A percentile compares a stretch with the other conserved stretches of the same genome.
Conservation (phyloP, 92 coral and sea anemone genomes). For the Epizoanthus fatuus region DNA sequence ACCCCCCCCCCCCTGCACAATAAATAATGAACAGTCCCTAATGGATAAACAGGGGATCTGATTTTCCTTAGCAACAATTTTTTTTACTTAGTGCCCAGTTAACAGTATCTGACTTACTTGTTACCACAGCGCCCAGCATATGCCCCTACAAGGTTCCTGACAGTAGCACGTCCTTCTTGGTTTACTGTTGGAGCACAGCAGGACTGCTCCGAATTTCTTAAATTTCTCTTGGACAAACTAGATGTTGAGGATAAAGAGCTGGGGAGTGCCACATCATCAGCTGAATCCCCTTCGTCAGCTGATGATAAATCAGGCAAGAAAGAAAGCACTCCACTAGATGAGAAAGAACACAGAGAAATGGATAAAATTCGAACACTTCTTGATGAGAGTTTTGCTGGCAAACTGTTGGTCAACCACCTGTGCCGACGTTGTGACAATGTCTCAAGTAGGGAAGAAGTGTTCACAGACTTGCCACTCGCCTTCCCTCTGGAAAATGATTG, state of each 20-base stretch:
- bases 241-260: slow-evolving; percentile 87
- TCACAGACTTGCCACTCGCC: slow-evolving; percentile 93
- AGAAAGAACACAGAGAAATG: not conserved
- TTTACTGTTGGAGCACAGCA: slow-evolving; percentile 96
- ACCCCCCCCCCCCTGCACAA: no score
- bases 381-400: slow-evolving; percentile 94
- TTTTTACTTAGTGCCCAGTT: not conserved
- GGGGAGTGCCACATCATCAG: not conserved
- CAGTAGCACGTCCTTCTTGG: slow-evolving; percentile 98
- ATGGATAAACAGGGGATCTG: not conserved
- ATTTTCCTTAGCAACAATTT: not conserved
- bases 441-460: slow-evolving; percentile 91
- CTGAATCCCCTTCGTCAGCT: not conserved
- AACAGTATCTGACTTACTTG: not conserved
- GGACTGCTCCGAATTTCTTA: slow-evolving; percentile 97
- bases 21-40: not conserved
- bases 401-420: slow-evolving; percentile 82
- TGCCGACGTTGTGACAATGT: slow-evolving; percentile 83
- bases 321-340: slow-evolving; percentile 32
- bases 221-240: slow-evolving; percentile 89
- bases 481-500: slow-evolving; percentile 82
- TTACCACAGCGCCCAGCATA: slow-evolving; percentile 84
- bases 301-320: slow-evolving; percentile 18
- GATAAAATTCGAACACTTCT: slow-evolving; percentile 52
- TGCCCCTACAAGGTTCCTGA: slow-evolving; percentile 91